Evolutionary conservation across 2,888 invertebrate genomes (phyloP).

Genomic region (Anaspis maculata): DNA sequence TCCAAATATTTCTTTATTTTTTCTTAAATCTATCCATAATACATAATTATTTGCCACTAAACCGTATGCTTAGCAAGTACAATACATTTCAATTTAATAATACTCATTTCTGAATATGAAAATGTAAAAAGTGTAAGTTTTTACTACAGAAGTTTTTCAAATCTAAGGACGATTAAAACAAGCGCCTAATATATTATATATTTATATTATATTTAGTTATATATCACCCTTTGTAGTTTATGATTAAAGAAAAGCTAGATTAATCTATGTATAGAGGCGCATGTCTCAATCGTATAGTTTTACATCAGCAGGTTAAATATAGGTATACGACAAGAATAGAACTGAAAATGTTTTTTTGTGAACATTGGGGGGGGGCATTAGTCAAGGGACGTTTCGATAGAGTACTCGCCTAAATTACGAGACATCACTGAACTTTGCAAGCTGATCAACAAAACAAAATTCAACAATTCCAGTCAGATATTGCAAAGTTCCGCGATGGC

Average conservation of each 20-base stretch:
- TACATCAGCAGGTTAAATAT: constrained; percentile 16
- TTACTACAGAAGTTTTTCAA: constrained; percentile 26
- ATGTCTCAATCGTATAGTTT: constrained; percentile 21
- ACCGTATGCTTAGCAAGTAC: constrained; percentile 37
- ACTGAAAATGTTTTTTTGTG: constrained; percentile 7
- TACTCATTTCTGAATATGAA: constrained; percentile 37
- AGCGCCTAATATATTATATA: constrained; percentile 8
- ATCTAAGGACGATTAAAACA: constrained; percentile 12
- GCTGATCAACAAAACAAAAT: constrained; percentile 5
- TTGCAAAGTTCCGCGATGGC: background rate
- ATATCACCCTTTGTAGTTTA: constrained; percentile 30
- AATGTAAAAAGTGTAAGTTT: constrained; percentile 36
- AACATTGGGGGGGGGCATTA: too few relatives aligned
- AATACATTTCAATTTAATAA: constrained; percentile 35
- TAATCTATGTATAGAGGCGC: constrained; percentile 26
- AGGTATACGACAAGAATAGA: constrained; percentile 15
- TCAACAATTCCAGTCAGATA: constrained; percentile 2
- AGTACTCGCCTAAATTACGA: constrained; percentile 6
- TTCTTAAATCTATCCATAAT: constrained; percentile 33
- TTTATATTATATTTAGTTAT: constrained; percentile 22
- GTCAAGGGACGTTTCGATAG: constrained; percentile 11
- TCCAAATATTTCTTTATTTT: constrained; percentile 31
- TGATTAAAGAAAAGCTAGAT: constrained; percentile 28
- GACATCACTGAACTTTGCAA: background rate
- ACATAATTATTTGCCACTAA: constrained; percentile 39